These are phyloP conservation scores for Carabus problematicus DNA, from an alignment of 2,888 invertebrate species.

Conservation along the genomic window DNA sequence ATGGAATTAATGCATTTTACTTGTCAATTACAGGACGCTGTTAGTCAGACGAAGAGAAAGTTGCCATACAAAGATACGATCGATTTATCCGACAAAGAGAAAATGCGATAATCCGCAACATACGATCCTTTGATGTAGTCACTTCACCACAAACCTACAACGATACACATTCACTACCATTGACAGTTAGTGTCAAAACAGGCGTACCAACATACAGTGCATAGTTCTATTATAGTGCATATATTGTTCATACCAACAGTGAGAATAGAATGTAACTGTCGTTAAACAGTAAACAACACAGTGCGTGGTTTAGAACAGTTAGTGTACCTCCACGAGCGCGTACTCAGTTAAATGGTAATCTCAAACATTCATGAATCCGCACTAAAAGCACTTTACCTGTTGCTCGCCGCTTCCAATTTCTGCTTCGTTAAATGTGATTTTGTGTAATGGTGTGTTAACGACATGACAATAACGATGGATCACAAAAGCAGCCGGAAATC, in stretches of 20 bases:
- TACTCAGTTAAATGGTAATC: not conserved
- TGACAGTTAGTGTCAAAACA: too few relatives aligned
- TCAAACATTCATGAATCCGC: not conserved
- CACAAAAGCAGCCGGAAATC: slow-evolving; percentile 61
- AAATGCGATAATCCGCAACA: slow-evolving; percentile 25
- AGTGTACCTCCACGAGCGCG: not conserved
- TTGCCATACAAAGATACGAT: slow-evolving; percentile 16
- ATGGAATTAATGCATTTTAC: slow-evolving; percentile 34
- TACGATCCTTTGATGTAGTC: slow-evolving; percentile 15
- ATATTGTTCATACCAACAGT: too few relatives aligned
- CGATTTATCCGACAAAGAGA: slow-evolving; percentile 29
- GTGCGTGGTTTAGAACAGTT: slow-evolving; percentile 3
- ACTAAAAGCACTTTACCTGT: not conserved
- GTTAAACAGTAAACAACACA: not conserved
- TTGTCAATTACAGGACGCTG: slow-evolving; percentile 35
- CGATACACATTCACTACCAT: too few relatives aligned
- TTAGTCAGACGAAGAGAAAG: slow-evolving; percentile 27
- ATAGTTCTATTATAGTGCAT: not conserved
- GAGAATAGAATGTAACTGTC: slow-evolving; percentile 14
- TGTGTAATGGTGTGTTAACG: slow-evolving; percentile 31
- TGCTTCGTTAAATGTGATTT: slow-evolving; percentile 7
- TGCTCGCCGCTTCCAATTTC: not conserved
- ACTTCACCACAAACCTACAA: too few relatives aligned
- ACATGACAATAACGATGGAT: slow-evolving; percentile 61
- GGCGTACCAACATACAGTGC: not conserved